Conservation (phyloP, 2,113 vertebrate genomes). For the Mionectes macconnelli region DNA sequence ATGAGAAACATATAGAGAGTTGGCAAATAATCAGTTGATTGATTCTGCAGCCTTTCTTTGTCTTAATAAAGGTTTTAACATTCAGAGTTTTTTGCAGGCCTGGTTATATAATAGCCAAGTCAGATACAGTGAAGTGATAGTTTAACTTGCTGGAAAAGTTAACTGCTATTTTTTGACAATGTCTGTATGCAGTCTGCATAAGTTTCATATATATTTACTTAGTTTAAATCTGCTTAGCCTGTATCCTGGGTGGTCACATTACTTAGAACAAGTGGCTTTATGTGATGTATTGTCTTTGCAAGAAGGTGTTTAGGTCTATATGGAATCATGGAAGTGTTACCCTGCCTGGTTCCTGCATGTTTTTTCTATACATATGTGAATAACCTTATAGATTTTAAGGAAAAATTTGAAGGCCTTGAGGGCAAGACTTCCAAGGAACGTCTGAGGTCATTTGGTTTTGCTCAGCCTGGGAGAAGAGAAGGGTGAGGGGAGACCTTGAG, state of each 20-base stretch:
- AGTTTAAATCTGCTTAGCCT: neutral
- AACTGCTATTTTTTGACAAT: neutral
- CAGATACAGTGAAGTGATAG: neutral
- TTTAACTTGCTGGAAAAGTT: neutral
- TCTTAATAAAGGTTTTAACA: neutral
- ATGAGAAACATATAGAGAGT: neutral
- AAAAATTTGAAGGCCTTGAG: neutral
- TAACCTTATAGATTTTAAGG: neutral
- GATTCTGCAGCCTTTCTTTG: slow-evolving; percentile 10
- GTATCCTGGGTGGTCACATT: neutral
- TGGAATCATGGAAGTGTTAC: neutral
- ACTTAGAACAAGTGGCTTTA: neutral
- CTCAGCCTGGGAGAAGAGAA: neutral
- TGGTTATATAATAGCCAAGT: neutral
- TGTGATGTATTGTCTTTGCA: neutral
- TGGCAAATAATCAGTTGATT: neutral
- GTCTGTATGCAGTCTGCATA: neutral
- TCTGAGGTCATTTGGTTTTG: neutral
- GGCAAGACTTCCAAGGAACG: accelerated
- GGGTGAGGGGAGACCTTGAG: neutral
- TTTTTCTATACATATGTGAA: accelerated
- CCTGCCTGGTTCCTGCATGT: neutral
- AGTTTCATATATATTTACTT: neutral
- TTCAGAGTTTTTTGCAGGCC: neutral
- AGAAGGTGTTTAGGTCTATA: neutral